phyloP scores from a whole-genome alignment of 2,888 invertebrate species.

The Tillus elongatus region DNA sequence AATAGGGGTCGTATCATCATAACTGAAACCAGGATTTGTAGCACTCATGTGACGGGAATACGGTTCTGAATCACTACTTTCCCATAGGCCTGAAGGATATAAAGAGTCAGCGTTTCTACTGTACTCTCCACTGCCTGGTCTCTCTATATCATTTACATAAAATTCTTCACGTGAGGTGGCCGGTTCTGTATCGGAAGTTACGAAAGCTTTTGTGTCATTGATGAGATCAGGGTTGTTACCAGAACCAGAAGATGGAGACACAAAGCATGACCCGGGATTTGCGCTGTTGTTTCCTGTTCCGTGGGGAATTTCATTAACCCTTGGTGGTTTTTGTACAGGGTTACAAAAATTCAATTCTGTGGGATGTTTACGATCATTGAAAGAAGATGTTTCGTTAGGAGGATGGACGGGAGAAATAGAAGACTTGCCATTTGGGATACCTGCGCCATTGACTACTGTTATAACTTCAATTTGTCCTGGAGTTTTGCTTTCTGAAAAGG shows the following conservation, averaged over 20 bases:
- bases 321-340: constrained; percentile 64
- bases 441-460: constrained; percentile 48
- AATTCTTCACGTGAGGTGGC: constrained; percentile 27
- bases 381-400: constrained; percentile 43
- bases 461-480: constrained; percentile 66
- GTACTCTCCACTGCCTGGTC: constrained; percentile 69
- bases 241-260: constrained; percentile 64
- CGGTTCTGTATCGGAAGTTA: constrained; percentile 43
- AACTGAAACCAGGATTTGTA: constrained; percentile 50
- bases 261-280: constrained; percentile 56
- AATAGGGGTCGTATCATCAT: constrained; percentile 68
- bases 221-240: constrained; percentile 79
- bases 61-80: constrained; percentile 40
- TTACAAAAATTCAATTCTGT: constrained; percentile 47
- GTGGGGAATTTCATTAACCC: constrained; percentile 59
- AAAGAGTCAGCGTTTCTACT: constrained; percentile 65
- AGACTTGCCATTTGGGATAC: constrained; percentile 45
- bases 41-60: constrained; percentile 52
- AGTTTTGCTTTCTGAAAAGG: constrained; percentile 66
- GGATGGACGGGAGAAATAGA: constrained; percentile 42
- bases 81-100: constrained; percentile 75
- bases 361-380: constrained; percentile 38
- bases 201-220: constrained; percentile 67
- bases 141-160: constrained; percentile 33
- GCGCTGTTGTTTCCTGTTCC: constrained; percentile 58